A percentile compares a stretch with the other conserved stretches of the same genome.
Evolutionary conservation across 2,113 vertebrate genomes (phyloP).

Genomic region (Festucalex cinctus): DNA sequence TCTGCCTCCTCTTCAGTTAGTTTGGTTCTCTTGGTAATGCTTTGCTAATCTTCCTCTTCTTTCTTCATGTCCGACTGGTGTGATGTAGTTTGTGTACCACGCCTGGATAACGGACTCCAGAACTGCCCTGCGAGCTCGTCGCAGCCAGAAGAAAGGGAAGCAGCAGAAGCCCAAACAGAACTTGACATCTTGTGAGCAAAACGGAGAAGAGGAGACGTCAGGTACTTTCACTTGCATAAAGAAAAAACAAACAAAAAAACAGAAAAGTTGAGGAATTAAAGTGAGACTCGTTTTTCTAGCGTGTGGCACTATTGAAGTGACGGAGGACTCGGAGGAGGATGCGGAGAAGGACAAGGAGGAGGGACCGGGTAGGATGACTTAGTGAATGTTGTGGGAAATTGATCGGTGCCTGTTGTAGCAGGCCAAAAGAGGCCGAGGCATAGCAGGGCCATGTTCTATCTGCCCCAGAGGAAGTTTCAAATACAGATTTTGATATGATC

Average conservation of each 20-base stretch:
- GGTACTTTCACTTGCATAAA: neutral
- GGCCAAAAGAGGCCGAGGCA: no score
- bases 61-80: neutral
- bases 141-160: slow-evolving; percentile 80
- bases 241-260: neutral
- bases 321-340: slow-evolving; percentile 20
- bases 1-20: neutral
- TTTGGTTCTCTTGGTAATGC: neutral
- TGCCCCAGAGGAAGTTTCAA: no score
- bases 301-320: slow-evolving; percentile 30
- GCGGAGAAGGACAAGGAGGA: slow-evolving; percentile 52
- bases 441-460: no score
- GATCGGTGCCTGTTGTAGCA: no score
- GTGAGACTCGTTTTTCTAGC: slow-evolving; percentile 4
- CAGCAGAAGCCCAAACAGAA: slow-evolving; percentile 72
- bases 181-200: slow-evolving; percentile 60
- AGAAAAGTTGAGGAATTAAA: neutral
- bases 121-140: slow-evolving; percentile 83
- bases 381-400: neutral
- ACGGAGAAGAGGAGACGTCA: slow-evolving; percentile 78
- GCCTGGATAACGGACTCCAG: slow-evolving; percentile 97
- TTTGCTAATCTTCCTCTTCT: no score
- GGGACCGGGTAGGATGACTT: slow-evolving; percentile 57
- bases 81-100: slow-evolving; percentile 89
- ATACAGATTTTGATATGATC: no score